Base-by-base conservation (phyloP, 1,140 invertebrate species). In the Thalassaphorura encarpata region DNA sequence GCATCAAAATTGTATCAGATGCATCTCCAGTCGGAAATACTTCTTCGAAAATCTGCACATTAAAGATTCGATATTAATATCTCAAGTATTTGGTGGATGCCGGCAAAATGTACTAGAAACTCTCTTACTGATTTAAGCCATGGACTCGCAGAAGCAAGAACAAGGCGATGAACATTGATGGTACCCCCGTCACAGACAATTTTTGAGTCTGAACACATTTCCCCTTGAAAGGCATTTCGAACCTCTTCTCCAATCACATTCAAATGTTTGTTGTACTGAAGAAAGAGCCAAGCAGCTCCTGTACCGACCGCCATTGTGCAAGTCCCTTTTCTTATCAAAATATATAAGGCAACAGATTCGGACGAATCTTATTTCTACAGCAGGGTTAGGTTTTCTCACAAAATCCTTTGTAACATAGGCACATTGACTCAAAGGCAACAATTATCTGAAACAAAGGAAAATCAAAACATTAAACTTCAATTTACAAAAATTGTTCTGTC, bases 181-280 rank as follows among this genome's bases (percentile, higher is more conserved):
- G 56, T 26, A 43, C 64, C 64, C n/a, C 64, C 64, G 31, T 64
- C 64, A 43, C 64, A 66, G 21, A 64, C 56, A 27, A 66, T 64
- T 33, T 52, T 64, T 1, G 62, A 58, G 47, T 66, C 64, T 0
- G 64, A 52, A 60, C 58, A 64, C 15, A 60, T 43, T 49, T 66
- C 64, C 26, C 40, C 42, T 29, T 61, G 59, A 46, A 64, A 66
- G n/a, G 58, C 52, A 49, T 61, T 61, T 27, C 55, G 24, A 24
- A 66, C 60, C 42, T 66, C 64, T 49, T 62, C 59, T n/a, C 64
- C 64, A 36, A 66, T 64, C 21, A 66, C 64, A 45, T 52, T 62
- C 28, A 63, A 50, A 45, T 66, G 64, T 41, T 64, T 64, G 52
- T 66, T 63, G 54, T 66, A 66, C 46, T 66, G 64, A 31, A 66